phyloP scores from a whole-genome alignment of 1,140 invertebrate species.

The Onthophagus taurus region DNA sequence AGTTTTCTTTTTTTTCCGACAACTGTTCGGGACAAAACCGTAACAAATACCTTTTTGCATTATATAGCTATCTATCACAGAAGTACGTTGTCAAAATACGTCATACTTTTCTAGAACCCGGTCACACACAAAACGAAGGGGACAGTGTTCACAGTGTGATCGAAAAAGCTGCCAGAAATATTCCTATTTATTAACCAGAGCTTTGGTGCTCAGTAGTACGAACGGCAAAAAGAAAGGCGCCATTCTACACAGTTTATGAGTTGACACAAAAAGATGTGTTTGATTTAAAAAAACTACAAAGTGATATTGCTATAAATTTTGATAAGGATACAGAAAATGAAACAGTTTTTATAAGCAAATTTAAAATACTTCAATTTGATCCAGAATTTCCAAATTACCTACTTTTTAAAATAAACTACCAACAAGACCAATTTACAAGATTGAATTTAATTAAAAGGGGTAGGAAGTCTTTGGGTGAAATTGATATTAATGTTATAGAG shows the following conservation, averaged over 20 bases:
- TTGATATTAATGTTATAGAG: too few relatives aligned
- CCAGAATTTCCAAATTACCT: not conserved
- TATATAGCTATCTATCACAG: constrained; percentile 15
- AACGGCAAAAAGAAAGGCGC: not conserved
- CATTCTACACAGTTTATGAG: not conserved
- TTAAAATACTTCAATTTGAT: not conserved
- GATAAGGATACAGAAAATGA: constrained; percentile 1
- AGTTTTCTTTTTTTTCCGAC: too few relatives aligned
- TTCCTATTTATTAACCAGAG: constrained; percentile 22
- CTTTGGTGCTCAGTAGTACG: constrained; percentile 16
- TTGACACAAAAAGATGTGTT: not conserved
- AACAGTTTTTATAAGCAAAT: not conserved
- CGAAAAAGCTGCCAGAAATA: constrained; percentile 25
- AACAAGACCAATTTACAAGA: not conserved
- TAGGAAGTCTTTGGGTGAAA: too few relatives aligned
- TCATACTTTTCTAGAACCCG: constrained; percentile 2
- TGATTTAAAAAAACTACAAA: constrained; percentile 4
- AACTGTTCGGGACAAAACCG: too few relatives aligned
- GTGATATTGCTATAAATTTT: not conserved
- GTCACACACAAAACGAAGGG: constrained; percentile 24
- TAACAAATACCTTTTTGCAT: too few relatives aligned
- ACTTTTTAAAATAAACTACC: not conserved
- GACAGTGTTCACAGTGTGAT: constrained; percentile 27
- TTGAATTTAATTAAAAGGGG: not conserved
- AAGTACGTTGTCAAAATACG: constrained; percentile 10